Conservation (phyloP, 2,888 invertebrate genomes). For the Malachius bipustulatus region DNA sequence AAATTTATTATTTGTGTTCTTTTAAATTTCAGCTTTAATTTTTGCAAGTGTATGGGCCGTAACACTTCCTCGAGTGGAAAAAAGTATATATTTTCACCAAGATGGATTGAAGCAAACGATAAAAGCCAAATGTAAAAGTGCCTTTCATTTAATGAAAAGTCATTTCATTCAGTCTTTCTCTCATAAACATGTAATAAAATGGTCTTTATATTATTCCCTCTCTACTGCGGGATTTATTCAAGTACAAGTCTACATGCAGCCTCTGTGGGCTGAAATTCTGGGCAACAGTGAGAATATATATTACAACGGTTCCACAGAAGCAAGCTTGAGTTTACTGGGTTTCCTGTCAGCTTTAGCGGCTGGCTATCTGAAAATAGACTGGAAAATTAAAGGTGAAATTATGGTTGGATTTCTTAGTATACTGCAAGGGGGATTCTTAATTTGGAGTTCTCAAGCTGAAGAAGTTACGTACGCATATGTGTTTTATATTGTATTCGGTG, state of each 20-base stretch:
- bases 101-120: constrained; percentile 13
- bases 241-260: constrained; percentile 67
- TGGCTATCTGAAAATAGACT: constrained; percentile 38
- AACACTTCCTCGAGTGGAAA: constrained; percentile 58
- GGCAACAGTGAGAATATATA: constrained; percentile 33
- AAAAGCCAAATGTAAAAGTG: constrained; percentile 27
- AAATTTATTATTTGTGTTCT: no score
- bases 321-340: constrained; percentile 56
- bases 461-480: constrained; percentile 53
- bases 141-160: constrained; percentile 41
- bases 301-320: constrained; percentile 65
- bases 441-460: constrained; percentile 33
- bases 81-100: constrained; percentile 66
- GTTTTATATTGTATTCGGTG: constrained; percentile 63
- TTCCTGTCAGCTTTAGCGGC: constrained; percentile 47
- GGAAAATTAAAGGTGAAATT: constrained; percentile 38
- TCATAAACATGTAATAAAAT: constrained; percentile 49
- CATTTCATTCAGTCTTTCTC: constrained; percentile 49
- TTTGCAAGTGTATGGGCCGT: constrained; percentile 63
- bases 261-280: constrained; percentile 67
- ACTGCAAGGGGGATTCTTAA: constrained; percentile 43
- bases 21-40: constrained; percentile 49
- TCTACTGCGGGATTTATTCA: constrained; percentile 62
- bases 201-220: constrained; percentile 70
- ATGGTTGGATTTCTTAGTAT: constrained; percentile 40